Conservation (phyloP, 2,113 vertebrate species). For the Ochotona princeps region DNA sequence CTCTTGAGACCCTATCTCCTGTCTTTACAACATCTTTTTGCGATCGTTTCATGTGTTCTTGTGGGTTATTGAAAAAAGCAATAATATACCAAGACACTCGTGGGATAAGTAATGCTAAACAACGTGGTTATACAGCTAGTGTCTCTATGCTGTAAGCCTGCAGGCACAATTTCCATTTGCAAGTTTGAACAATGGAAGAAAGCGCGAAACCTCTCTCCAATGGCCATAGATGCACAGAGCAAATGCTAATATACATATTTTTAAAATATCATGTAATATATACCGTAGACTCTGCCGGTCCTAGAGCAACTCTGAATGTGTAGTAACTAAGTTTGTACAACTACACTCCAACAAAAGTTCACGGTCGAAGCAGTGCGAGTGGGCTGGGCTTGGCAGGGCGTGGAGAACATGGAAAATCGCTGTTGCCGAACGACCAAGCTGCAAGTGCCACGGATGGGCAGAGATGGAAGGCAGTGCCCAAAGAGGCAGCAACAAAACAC, state of each 20-base stretch:
- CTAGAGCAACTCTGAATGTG: not conserved
- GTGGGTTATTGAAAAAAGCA: not conserved
- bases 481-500: not conserved
- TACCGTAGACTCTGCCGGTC: not conserved
- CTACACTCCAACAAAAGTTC: constrained; percentile 15
- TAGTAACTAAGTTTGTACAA: not conserved
- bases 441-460: not conserved
- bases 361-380: not conserved
- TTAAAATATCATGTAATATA: not conserved
- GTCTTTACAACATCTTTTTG: not conserved
- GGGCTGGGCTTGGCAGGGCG: not conserved
- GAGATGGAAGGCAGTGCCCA: not conserved
- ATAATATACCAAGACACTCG: not conserved
- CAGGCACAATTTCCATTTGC: not conserved
- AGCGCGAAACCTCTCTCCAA: not conserved
- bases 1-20: constrained; percentile 17
- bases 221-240: not conserved
- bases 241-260: not conserved
- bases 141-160: not conserved
- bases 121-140: not conserved
- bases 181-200: not conserved
- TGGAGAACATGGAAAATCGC: not conserved
- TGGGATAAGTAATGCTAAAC: not conserved
- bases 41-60: not conserved
- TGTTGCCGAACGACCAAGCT: not conserved